A percentile compares a stretch with the other conserved stretches of the same genome.
phyloP scores from a whole-genome alignment of 2,888 invertebrate genomes.

The Lycocerus yunnanus region DNA sequence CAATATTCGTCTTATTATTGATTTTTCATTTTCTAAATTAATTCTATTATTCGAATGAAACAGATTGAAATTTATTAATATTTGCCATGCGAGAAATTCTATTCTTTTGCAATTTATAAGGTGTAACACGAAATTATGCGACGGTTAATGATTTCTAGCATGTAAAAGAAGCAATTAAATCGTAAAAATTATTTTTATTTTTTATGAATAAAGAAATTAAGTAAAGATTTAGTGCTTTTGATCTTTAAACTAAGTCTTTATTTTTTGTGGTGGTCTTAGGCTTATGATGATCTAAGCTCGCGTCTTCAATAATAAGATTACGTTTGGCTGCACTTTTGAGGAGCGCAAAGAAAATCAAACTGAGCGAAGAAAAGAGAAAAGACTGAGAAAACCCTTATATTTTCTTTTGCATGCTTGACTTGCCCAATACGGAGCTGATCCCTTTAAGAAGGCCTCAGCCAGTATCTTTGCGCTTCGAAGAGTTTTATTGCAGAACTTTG shows the following conservation, averaged over 20 bases:
- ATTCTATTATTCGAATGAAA: background rate
- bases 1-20: background rate
- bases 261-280: slow-evolving; percentile 3
- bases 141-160: background rate
- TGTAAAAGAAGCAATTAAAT: background rate
- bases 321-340: slow-evolving; percentile 26
- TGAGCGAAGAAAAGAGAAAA: slow-evolving; percentile 12
- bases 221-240: background rate
- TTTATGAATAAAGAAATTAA: background rate
- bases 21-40: background rate
- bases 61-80: background rate
- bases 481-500: slow-evolving; percentile 28
- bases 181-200: background rate
- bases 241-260: slow-evolving; percentile 1
- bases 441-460: slow-evolving; percentile 20
- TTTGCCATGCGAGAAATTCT: slow-evolving; percentile 1
- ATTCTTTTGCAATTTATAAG: background rate
- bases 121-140: background rate
- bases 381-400: slow-evolving; percentile 20
- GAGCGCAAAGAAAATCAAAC: slow-evolving; percentile 25
- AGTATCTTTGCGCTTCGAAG: slow-evolving; percentile 29
- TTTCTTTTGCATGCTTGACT: slow-evolving; percentile 29
- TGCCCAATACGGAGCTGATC: slow-evolving; percentile 26
- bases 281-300: slow-evolving; percentile 13
- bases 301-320: slow-evolving; percentile 19